Conservation (phyloP, 2,888 invertebrate genomes). For the Flexamia atlantica region DNA sequence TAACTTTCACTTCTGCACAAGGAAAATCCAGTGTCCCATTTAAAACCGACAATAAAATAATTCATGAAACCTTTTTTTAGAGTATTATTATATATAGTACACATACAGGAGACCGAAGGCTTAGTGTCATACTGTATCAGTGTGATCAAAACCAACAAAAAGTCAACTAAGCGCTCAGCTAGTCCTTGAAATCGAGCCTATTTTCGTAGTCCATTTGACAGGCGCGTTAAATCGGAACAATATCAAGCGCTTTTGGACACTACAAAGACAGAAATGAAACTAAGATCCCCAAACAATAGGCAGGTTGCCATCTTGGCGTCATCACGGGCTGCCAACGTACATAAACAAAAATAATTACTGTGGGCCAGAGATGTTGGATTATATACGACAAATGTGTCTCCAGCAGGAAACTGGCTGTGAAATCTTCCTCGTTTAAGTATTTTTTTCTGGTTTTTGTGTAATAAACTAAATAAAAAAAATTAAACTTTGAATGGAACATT, state of each 20-base stretch:
- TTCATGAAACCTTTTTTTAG: no score
- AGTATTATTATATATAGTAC: no score
- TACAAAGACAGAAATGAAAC: conserved; percentile 44
- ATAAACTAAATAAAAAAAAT: no score
- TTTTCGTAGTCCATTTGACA: conserved; percentile 35
- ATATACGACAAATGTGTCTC: no score
- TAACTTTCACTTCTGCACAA: no score
- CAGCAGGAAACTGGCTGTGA: not conserved
- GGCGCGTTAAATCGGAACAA: conserved; percentile 45
- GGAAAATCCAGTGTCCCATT: no score
- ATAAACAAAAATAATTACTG: conserved; percentile 61
- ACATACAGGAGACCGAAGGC: no score
- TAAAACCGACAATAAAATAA: no score
- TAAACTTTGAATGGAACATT: no score
- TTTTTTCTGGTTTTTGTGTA: no score
- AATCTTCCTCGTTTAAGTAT: not conserved
- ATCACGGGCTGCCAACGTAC: conserved; percentile 55
- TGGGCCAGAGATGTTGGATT: conserved; percentile 1
- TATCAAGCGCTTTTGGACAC: conserved; percentile 56
- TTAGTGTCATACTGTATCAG: no score
- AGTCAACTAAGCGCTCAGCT: not conserved
- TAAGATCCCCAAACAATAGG: conserved; percentile 53
- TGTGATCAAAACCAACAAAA: not conserved
- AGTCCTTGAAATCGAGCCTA: conserved; percentile 28
- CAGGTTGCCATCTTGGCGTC: conserved; percentile 38